A percentile compares a stretch with the other conserved stretches of the same genome.
Conservation (phyloP, 1,140 invertebrate genomes). For the Adoxophyes honmai region DNA sequence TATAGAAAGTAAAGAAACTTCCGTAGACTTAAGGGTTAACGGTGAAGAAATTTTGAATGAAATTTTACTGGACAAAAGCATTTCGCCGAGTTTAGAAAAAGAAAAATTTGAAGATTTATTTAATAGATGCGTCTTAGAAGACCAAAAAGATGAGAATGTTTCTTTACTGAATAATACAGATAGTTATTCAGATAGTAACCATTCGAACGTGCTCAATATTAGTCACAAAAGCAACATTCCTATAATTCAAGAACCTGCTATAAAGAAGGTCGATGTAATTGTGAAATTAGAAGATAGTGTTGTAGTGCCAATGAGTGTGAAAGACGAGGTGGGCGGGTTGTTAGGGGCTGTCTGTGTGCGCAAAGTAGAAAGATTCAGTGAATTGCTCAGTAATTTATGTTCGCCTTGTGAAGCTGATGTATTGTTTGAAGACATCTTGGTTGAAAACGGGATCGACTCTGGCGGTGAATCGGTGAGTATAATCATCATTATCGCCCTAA, state of each 20-base stretch:
- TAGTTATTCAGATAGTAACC: constrained; percentile 26
- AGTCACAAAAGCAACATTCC: constrained; percentile 56
- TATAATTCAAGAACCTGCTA: constrained; percentile 38
- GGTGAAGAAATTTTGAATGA: constrained; percentile 62
- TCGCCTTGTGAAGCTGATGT: constrained; percentile 68
- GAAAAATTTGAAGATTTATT: constrained; percentile 62
- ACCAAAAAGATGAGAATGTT: constrained; percentile 26
- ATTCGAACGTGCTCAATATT: constrained; percentile 39
- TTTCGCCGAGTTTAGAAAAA: constrained; percentile 50
- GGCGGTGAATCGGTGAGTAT: constrained; percentile 49
- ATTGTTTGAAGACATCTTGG: constrained; percentile 65
- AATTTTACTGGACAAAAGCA: constrained; percentile 45
- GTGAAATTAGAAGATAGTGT: constrained; percentile 48
- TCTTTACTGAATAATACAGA: constrained; percentile 33
- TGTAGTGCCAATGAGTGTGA: constrained; percentile 66
- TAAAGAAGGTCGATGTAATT: constrained; percentile 38
- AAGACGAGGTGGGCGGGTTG: constrained; percentile 52
- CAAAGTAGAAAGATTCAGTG: constrained; percentile 73
- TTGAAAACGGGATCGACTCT: constrained; percentile 60
- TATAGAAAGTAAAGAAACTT: constrained; percentile 35
- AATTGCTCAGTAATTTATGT: constrained; percentile 71
- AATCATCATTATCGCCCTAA: background rate
- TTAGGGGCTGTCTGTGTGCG: constrained; percentile 70
- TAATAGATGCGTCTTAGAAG: constrained; percentile 48
- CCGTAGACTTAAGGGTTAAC: constrained; percentile 25